Base-by-base conservation (phyloP, 2,888 invertebrate genomes). In the Spilarctia lutea region DNA sequence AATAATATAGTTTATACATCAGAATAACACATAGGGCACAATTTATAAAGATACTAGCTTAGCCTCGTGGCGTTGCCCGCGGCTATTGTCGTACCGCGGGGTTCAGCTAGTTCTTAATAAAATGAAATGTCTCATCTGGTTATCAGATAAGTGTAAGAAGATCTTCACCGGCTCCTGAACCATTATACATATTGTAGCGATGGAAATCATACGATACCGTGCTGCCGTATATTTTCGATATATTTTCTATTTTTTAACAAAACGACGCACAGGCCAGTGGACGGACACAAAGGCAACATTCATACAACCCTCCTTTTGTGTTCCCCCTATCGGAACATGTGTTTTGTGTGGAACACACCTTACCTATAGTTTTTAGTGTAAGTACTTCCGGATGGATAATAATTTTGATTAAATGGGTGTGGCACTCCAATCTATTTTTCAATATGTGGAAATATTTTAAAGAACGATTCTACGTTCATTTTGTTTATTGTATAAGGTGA, bases 211-310 rank as follows among this genome's bases (percentile, higher is more conserved):
- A 60, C 30, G 45, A 48, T 30, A 68, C 42, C 10, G 27, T 3
- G 45, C 70, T 66, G 71, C 73, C 63, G 71, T 74, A 75, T 83
- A 72, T 56, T 79, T 71, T 78, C 73, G 68, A 81, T 85, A 81
- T 74, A 78, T 78, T 76, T 78, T 76, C 77, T 84, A 48, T 73
- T 72, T 74, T 74, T 72, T 65, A 79, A 82, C 86, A 90, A 89
- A 91, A 90, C 89, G 85, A 87, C 52, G 76, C 81, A 84, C 89
- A 91, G 87, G 83, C 88, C 88, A 88, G 83, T 91, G 91, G 87
- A 77, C 86, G 78, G 71, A 72, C 77, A 91, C 90, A 92, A 92
- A 91, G 87, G 87, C 83, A 84, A 87, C 91, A 86, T 87, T 87
- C 85, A 86, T 86, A 82, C 85, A 84, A 86, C 88, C 84, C 81